Percentiles rank a stretch among this genome's conserved stretches.
Conservation (phyloP, 2,888 invertebrate genomes). For the Chironomus riparius region DNA sequence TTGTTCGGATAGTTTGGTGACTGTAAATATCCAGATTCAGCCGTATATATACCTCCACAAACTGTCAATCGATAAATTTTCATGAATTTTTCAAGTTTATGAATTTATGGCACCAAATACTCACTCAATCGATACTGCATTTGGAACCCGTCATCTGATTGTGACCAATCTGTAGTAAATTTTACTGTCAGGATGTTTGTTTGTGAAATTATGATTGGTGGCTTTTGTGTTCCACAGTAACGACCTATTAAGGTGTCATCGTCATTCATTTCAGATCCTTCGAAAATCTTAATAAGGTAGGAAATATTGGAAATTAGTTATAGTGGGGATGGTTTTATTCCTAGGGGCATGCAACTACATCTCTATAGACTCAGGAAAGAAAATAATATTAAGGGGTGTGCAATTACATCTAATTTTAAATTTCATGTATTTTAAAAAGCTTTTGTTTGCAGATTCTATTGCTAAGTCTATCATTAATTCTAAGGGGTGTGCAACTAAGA, state of each 20-base stretch:
- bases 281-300: conserved; percentile 57
- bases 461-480: no score
- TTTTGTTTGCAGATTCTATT: no score
- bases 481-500: no score
- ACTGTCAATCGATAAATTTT: conserved; percentile 1
- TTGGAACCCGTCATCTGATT: conserved; percentile 49
- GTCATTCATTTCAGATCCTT: conserved; percentile 45
- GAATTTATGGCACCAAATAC: conserved; percentile 29
- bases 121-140: conserved; percentile 49
- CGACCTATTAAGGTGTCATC: conserved; percentile 58
- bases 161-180: conserved; percentile 50
- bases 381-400: no score
- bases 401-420: no score
- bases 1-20: conserved; percentile 67
- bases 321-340: no score
- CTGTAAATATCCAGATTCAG: not conserved
- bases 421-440: no score
- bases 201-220: conserved; percentile 49
- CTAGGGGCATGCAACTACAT: no score
- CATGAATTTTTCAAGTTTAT: not conserved
- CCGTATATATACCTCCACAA: conserved; percentile 9
- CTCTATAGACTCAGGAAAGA: no score
- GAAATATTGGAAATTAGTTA: no score
- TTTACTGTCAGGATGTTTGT: conserved; percentile 51
- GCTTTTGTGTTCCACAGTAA: conserved; percentile 61